Evolutionary conservation across 2,888 invertebrate species (phyloP), one percentile per base, ranked within the genome.

Genomic region (Dasypolia templi): DNA sequence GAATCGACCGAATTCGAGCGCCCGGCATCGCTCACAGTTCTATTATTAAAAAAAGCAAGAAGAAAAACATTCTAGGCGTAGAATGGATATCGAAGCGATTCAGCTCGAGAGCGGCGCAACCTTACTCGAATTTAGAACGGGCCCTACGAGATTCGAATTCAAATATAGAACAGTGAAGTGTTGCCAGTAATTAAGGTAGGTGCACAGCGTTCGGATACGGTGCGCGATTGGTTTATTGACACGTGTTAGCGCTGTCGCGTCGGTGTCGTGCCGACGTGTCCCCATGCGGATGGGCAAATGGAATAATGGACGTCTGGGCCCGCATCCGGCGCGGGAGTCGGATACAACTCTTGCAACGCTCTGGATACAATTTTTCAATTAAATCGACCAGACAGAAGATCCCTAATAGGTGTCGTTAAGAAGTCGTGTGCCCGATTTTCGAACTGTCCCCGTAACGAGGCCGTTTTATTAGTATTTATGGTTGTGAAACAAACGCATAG

Each of bases 351-450:
- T 94, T 94, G 95, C 95, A 95, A 91, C 93, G 94, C 93, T 92
- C 94, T 94, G 93, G 94, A 95, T 95, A 96, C 96, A 96, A 96
- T 96, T 96, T 96, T 96, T 96, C 96, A 96, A 96, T 96, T 96
- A 96, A 95, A 95, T 93, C 93, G 93, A 94, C 95, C 95, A 95
- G 96, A 96, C 96, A 94, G 93, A 95, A 95, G 95, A 95, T 95
- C 95, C 95, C 94, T 96, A 96, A 96, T 96, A 95, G 96, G 96
- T 96, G 95, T 95, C 95, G 95, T 96, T 96, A 96, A 96, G 95
- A 93, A 95, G 95, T 94, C 95, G 94, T 95, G 95, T 95, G 95
- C 95, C 95, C 94, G 96, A 96, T 96, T 95, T 95, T 96, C 94
- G 95, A 95, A 93, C 92, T 93, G 95, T 94, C 95, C 93, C 93